These are phyloP conservation scores for Marmota flaviventris DNA, from an alignment of 2,113 vertebrate species.

Conservation along the genomic window DNA sequence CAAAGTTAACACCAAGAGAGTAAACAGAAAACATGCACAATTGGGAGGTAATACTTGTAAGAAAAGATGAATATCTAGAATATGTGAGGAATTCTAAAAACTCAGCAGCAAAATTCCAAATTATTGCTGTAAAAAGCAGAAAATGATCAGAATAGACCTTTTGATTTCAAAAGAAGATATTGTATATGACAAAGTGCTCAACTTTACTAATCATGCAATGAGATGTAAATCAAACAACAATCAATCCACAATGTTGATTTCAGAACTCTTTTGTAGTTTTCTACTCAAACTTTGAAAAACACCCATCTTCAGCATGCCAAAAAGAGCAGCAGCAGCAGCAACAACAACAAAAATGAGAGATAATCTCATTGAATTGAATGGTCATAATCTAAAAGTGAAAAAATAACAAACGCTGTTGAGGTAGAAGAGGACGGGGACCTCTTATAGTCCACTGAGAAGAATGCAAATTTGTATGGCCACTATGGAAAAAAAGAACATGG, in stretches of 20 bases:
- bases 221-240: background rate
- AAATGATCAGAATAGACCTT: background rate
- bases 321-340: background rate
- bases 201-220: background rate
- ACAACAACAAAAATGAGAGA: too few relatives aligned
- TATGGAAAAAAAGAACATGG: background rate
- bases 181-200: background rate
- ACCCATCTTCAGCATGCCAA: background rate
- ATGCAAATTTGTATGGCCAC: background rate
- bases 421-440: too few relatives aligned
- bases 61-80: background rate
- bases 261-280: background rate
- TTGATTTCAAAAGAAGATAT: background rate
- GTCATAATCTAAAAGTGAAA: background rate
- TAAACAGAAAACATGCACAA: background rate
- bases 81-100: background rate
- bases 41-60: background rate
- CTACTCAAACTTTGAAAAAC: background rate
- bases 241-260: background rate
- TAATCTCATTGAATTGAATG: background rate
- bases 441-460: background rate
- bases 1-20: background rate
- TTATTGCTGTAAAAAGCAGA: background rate
- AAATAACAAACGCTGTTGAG: background rate
- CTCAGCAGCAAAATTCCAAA: background rate